These are phyloP conservation scores for Liparis tanakae DNA, from an alignment of 2,797 vertebrate species.

Conservation along the genomic window DNA sequence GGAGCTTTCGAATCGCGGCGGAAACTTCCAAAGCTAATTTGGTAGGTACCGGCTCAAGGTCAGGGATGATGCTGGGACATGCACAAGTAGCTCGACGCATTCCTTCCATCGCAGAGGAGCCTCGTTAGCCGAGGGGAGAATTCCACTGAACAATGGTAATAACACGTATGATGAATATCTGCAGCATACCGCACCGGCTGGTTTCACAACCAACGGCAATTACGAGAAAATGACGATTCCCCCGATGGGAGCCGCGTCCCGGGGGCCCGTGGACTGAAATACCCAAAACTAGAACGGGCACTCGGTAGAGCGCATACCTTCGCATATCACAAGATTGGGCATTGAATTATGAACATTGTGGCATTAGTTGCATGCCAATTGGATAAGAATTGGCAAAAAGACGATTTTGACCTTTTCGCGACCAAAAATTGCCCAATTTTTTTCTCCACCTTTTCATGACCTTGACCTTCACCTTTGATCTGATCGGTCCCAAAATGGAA, in stretches of 20 bases:
- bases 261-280: slow-evolving; percentile 2
- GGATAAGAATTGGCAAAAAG: too few species aligned
- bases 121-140: slow-evolving; percentile 70
- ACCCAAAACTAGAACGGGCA: too few species aligned
- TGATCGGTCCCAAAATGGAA: too few species aligned
- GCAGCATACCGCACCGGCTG: slow-evolving; percentile 22
- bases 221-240: slow-evolving; percentile 26
- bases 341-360: too few species aligned
- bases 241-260: background rate
- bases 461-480: too few species aligned
- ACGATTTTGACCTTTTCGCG: too few species aligned
- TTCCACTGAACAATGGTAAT: slow-evolving; percentile 73
- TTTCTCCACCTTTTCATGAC: too few species aligned
- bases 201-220: slow-evolving; percentile 51
- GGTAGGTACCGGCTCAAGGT: slow-evolving; percentile 64
- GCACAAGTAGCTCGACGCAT: slow-evolving; percentile 66
- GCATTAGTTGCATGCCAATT: too few species aligned
- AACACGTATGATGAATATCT: slow-evolving; percentile 61
- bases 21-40: slow-evolving; percentile 45
- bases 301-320: too few species aligned
- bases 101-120: slow-evolving; percentile 70
- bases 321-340: too few species aligned
- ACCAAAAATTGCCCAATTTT: too few species aligned
- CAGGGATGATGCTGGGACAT: slow-evolving; percentile 73
- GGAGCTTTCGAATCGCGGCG: slow-evolving; percentile 1